Percentiles rank a stretch among this genome's conserved stretches.
Evolutionary conservation across 1,140 invertebrate species (phyloP).

Genomic region (Sitophilus oryzae): DNA sequence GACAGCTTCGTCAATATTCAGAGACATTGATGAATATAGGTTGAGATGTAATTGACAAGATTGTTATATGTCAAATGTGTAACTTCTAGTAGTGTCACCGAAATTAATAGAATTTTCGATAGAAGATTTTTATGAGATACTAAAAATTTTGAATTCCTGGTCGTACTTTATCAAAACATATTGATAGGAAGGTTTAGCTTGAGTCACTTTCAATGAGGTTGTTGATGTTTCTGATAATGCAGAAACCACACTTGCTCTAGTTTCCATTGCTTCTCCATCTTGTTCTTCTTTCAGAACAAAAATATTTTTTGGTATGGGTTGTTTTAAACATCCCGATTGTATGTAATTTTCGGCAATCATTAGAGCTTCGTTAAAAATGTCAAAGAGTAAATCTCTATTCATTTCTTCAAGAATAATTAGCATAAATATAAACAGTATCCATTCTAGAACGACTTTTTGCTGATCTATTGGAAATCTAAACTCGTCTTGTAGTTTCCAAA

Average conservation of each 20-base stretch:
- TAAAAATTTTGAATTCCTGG: conserved; percentile 1
- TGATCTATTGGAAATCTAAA: conserved; percentile 29
- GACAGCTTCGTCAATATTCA: too few species aligned
- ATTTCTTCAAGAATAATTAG: conserved; percentile 31
- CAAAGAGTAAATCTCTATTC: conserved; percentile 23
- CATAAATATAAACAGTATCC: conserved; percentile 35
- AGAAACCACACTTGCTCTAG: neutral
- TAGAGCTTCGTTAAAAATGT: conserved; percentile 26
- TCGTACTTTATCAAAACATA: neutral
- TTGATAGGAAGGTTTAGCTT: neutral
- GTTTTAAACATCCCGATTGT: conserved; percentile 13
- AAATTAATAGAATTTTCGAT: conserved; percentile 1
- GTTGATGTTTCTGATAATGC: neutral
- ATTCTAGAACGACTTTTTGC: conserved; percentile 37
- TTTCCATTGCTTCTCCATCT: neutral
- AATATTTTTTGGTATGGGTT: conserved; percentile 14
- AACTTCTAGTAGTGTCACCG: neutral
- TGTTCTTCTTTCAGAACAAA: conserved; percentile 8
- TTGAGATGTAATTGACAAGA: too few species aligned
- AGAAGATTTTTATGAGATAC: neutral
- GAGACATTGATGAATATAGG: too few species aligned
- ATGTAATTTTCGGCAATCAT: conserved; percentile 24
- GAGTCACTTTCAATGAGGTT: neutral
- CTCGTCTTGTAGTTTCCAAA: conserved; percentile 40
- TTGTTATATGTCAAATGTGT: neutral